Evolutionary conservation across 2,113 vertebrate species (phyloP), one percentile per base, ranked within the genome.

Genomic region (Cyanoderma ruficeps): DNA sequence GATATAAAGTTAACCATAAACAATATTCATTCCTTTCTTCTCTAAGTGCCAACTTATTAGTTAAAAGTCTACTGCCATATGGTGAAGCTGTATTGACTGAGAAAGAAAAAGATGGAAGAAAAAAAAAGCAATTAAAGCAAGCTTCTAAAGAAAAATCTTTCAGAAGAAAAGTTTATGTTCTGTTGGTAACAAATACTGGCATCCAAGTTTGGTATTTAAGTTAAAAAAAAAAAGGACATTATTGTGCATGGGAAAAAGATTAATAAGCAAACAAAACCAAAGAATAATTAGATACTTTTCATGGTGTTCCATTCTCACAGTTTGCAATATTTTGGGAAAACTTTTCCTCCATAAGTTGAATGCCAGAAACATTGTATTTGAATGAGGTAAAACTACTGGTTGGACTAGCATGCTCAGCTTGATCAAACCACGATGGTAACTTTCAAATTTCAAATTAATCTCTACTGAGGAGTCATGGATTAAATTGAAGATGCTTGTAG

Each of bases 11-110:
- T 87, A 90, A 80, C 61, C 55, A 67, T 89, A 85, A 86, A 93
- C 50, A 92, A 83, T 87, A 93, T 83, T 91, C 42, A 77, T 90
- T 25, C 35, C 56, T 96, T 94, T 95, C 75, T 90, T 96, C 78
- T 90, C 27, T 83, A 93, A 96, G 82, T 96, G 85, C 63, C 82
- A 94, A 59, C 42, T 94, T 79, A 96, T 95, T 93, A 96, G 67
- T 91, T 95, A 91, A 95, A 94, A 95, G 78, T 67, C 35, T 93
- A 41, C 78, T 88, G 67, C 82, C 94, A 90, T 88, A 95, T 88
- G 71, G 81, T 80, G 63, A 91, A 83, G 50, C 11, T 44, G 10
- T 44, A 67, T 31, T 10, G 13, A 28, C 78, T 63, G 46, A 70
- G 35, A 61, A 81, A 69, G 14, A 39, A 85, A 65, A 52, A 53